Percentiles rank a stretch among this genome's conserved stretches.
These are phyloP conservation scores for Capromys pilorides DNA, from an alignment of 2,797 vertebrate species.

Conservation along the genomic window DNA sequence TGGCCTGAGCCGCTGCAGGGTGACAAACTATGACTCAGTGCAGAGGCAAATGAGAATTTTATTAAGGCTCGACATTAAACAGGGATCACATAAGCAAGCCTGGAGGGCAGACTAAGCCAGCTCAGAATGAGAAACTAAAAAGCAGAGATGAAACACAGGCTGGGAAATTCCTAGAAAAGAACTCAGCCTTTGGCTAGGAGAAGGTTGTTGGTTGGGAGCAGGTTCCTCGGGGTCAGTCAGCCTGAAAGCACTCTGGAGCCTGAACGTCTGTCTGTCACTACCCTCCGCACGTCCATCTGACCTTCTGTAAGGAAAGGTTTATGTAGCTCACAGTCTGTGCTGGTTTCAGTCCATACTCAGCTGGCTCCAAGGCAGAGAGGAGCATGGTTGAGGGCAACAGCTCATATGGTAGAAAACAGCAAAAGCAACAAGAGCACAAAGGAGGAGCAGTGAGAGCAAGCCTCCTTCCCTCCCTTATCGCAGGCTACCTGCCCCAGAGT, in stretches of 20 bases:
- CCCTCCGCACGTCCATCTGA: not conserved
- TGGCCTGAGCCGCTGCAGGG: not conserved
- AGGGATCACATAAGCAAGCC: constrained; percentile 57
- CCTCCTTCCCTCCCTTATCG: too few relatives aligned
- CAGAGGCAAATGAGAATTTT: not conserved
- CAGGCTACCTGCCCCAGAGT: too few relatives aligned
- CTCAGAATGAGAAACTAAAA: constrained; percentile 42
- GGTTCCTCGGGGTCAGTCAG: not conserved
- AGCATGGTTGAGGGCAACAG: too few relatives aligned
- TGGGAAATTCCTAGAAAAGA: constrained; percentile 69
- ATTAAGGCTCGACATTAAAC: not conserved
- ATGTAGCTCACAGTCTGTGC: too few relatives aligned
- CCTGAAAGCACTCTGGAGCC: not conserved
- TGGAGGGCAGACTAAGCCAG: not conserved
- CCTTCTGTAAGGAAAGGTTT: not conserved
- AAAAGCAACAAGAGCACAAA: too few relatives aligned
- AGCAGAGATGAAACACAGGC: constrained; percentile 33
- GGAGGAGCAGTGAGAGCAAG: too few relatives aligned
- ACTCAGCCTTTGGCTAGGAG: not conserved
- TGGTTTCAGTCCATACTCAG: too few relatives aligned
- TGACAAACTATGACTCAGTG: constrained; percentile 55
- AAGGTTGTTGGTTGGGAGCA: not conserved
- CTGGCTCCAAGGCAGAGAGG: too few relatives aligned
- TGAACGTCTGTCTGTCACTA: not conserved
- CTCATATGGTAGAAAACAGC: too few relatives aligned